Evolutionary conservation across 2,113 vertebrate species (phyloP).

Genomic region (Crotalus horridus): DNA sequence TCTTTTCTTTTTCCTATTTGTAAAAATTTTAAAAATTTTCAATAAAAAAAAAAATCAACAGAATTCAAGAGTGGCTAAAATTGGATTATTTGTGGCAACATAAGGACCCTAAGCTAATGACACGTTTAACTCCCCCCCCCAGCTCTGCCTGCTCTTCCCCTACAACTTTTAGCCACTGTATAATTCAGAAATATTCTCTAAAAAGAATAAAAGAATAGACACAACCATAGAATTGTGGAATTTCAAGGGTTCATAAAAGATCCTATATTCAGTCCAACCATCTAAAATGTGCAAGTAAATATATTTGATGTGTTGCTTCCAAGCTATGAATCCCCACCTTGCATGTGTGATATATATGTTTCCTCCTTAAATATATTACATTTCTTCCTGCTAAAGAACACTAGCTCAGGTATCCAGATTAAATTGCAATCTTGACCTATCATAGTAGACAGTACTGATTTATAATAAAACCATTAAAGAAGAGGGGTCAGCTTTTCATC

Average conservation of each 20-base stretch:
- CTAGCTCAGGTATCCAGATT: not conserved
- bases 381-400: not conserved
- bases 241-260: too few species aligned
- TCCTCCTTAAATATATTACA: not conserved
- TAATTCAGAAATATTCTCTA: not conserved
- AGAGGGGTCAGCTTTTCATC: not conserved
- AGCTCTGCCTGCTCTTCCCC: too few species aligned
- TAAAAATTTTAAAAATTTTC: too few species aligned
- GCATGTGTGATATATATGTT: not conserved
- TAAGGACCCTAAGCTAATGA: too few species aligned
- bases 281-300: too few species aligned
- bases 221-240: not conserved
- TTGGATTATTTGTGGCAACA: too few species aligned
- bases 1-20: too few species aligned
- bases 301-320: too few species aligned
- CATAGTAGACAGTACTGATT: not conserved
- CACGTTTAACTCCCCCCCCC: too few species aligned
- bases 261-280: too few species aligned
- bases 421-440: not conserved
- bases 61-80: too few species aligned
- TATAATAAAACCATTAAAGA: not conserved
- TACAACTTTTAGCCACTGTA: not conserved
- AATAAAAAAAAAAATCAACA: too few species aligned
- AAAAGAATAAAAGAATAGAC: not conserved
- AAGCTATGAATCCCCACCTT: not conserved